These are phyloP conservation scores for Leucoraja ocellata DNA, from an alignment of 2,797 vertebrate genomes.

Conservation along the genomic window DNA sequence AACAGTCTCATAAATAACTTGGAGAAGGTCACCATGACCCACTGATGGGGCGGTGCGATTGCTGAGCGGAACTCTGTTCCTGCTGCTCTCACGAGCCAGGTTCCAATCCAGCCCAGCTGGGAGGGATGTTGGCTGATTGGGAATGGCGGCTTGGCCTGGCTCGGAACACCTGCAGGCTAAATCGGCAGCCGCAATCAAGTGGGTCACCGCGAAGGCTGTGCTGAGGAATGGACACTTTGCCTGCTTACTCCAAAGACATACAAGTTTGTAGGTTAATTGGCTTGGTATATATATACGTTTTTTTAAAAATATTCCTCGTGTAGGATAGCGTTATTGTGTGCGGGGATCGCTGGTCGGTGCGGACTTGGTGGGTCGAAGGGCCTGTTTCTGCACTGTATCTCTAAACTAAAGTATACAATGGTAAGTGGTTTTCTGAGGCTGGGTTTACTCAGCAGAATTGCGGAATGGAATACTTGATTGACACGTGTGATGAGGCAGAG, in stretches of 20 bases:
- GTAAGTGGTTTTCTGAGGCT: neutral
- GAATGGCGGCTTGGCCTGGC: neutral
- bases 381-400: no score
- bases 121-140: neutral
- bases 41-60: neutral
- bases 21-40: neutral
- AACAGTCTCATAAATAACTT: constrained; percentile 25
- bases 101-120: neutral
- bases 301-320: no score
- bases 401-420: no score
- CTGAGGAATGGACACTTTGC: neutral
- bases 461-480: no score
- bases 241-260: no score
- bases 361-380: no score
- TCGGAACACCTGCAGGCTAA: neutral
- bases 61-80: neutral
- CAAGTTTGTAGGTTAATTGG: no score
- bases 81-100: neutral
- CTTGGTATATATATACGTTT: no score
- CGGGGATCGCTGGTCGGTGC: no score
- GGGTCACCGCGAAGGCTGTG: no score
- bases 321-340: no score
- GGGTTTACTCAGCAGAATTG: neutral
- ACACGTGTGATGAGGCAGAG: no score
- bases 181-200: neutral